phyloP scores from a whole-genome alignment of 2,888 invertebrate species.

The Vesta saturnalis region DNA sequence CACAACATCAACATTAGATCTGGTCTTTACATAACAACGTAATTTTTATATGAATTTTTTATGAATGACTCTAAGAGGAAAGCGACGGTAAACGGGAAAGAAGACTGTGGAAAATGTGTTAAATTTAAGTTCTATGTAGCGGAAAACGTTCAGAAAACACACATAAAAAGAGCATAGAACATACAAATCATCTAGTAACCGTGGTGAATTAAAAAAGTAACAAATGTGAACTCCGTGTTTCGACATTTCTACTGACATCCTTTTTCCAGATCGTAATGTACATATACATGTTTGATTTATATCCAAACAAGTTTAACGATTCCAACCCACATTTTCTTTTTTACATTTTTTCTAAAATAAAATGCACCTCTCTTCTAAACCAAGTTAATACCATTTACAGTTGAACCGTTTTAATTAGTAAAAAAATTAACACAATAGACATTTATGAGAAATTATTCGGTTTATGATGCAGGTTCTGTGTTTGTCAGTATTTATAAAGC shows the following conservation, averaged over 20 bases:
- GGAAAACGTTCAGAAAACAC: slow-evolving; percentile 51
- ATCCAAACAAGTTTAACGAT: not conserved
- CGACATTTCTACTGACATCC: slow-evolving; percentile 38
- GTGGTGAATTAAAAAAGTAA: slow-evolving; percentile 53
- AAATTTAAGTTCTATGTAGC: slow-evolving; percentile 54
- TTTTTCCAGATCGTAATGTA: slow-evolving; percentile 16
- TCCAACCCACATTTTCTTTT: not conserved
- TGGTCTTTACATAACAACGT: not conserved
- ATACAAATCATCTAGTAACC: slow-evolving; percentile 54
- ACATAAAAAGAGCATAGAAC: slow-evolving; percentile 52
- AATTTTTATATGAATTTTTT: not conserved
- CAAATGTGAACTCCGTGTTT: slow-evolving; percentile 52
- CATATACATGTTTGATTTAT: slow-evolving; percentile 22
- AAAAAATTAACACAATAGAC: too few species aligned
- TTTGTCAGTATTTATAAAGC: not conserved
- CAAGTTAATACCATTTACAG: too few species aligned
- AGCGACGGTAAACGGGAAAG: slow-evolving; percentile 1
- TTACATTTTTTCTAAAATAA: not conserved
- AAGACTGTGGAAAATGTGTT: slow-evolving; percentile 47
- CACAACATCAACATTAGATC: not conserved
- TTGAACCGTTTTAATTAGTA: too few species aligned
- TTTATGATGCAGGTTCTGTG: not conserved
- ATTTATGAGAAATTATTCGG: not conserved
- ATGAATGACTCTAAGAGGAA: not conserved
- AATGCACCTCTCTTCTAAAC: not conserved